Percentiles rank a stretch among this genome's conserved stretches.
phyloP scores from a whole-genome alignment of 2,888 invertebrate species.

The Agapetus fuscipes region DNA sequence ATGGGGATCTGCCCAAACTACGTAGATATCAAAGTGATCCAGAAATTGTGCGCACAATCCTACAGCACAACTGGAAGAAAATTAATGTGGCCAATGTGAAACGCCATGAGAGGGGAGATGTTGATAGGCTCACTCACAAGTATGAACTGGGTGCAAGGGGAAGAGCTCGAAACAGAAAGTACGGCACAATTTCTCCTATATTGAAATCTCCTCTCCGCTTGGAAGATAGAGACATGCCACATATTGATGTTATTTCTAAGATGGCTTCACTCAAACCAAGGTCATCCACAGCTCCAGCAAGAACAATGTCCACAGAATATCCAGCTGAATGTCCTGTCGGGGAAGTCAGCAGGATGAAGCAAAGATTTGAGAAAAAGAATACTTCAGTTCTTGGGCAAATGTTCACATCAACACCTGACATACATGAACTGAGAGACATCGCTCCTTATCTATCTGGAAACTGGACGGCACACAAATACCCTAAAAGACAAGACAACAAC shows the following conservation, averaged over 20 bases:
- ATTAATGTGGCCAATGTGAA: slow-evolving; percentile 40
- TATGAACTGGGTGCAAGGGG: slow-evolving; percentile 48
- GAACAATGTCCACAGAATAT: slow-evolving; percentile 40
- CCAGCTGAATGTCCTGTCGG: slow-evolving; percentile 47
- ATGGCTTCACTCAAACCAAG: slow-evolving; percentile 55
- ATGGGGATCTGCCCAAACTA: slow-evolving; percentile 31
- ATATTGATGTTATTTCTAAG: slow-evolving; percentile 84
- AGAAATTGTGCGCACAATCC: slow-evolving; percentile 53
- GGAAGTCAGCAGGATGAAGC: slow-evolving; percentile 63
- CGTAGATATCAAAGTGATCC: slow-evolving; percentile 71
- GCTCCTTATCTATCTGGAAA: slow-evolving; percentile 68
- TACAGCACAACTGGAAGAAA: slow-evolving; percentile 39
- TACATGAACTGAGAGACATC: slow-evolving; percentile 66
- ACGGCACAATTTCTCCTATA: slow-evolving; percentile 52
- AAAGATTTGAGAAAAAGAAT: slow-evolving; percentile 52
- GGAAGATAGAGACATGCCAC: slow-evolving; percentile 74
- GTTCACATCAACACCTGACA: slow-evolving; percentile 72
- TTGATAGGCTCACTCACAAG: slow-evolving; percentile 49
- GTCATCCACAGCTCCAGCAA: slow-evolving; percentile 29
- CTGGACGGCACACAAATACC: slow-evolving; percentile 74
- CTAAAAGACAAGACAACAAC: slow-evolving; percentile 58
- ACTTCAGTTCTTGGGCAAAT: slow-evolving; percentile 65
- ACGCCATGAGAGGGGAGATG: slow-evolving; percentile 46
- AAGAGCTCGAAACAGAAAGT: slow-evolving; percentile 36
- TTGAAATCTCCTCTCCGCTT: slow-evolving; percentile 52